Conservation (phyloP, 2,113 vertebrate genomes). For the Colaptes auratus region DNA sequence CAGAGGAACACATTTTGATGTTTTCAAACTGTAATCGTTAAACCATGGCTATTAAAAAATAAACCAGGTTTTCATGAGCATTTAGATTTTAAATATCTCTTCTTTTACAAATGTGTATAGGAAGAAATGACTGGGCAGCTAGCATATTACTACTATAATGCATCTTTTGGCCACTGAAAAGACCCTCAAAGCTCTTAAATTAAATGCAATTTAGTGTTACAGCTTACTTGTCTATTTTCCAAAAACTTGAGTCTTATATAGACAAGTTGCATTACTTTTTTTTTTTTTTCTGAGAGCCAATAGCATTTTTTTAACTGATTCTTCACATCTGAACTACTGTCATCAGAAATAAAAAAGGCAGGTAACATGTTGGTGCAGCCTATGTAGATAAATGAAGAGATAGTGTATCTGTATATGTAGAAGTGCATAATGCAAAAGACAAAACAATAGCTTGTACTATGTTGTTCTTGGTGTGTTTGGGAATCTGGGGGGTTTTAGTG, state of each 20-base stretch:
- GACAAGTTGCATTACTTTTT: not conserved
- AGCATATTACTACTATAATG: not conserved
- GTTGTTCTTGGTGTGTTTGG: not conserved
- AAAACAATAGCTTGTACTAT: not conserved
- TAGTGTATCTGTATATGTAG: not conserved
- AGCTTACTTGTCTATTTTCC: not conserved
- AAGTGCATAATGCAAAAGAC: not conserved
- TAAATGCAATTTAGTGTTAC: not conserved
- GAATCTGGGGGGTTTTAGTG: rapidly evolving
- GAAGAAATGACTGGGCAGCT: not conserved
- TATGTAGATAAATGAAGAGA: not conserved
- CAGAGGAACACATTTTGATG: not conserved
- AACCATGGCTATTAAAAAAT: not conserved
- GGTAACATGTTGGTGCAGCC: not conserved
- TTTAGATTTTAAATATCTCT: not conserved
- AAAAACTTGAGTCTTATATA: not conserved
- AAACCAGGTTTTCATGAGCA: not conserved
- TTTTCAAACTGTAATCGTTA: not conserved
- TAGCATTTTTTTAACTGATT: not conserved
- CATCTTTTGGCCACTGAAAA: not conserved
- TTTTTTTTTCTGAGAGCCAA: not conserved
- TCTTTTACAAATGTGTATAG: not conserved
- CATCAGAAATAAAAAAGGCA: not conserved
- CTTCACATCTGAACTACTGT: not conserved
- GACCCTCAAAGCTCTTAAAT: not conserved